Evolutionary conservation across 2,888 invertebrate genomes (phyloP), one percentile per base, ranked within the genome.

Genomic region (Nomada fucata): DNA sequence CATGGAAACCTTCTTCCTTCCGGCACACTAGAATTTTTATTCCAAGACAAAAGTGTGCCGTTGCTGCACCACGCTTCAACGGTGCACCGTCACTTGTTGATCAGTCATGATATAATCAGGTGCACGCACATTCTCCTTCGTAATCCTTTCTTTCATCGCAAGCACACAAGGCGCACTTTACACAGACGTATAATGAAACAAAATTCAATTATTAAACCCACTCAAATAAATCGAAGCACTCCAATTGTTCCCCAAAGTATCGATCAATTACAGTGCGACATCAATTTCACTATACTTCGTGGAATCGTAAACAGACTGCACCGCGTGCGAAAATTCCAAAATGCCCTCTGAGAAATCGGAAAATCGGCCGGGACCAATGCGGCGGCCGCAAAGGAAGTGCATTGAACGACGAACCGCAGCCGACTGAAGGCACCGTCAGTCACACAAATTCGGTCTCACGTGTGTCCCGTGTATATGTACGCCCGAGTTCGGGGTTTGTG

Each of bases 371-470:
- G 55, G 55, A 81, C 59, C 64, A 69, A 63, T 60, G 52, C 47
- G 23, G 23, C 23, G 23, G 53, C 11, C n/a, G 26, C 26, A 47
- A 74, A 79, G 82, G 88, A 89, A 86, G 86, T 81, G 89, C 88
- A 88, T 88, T 80, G 90, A 80, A 70, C 87, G 88, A 81, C 86
- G 85, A 85, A 82, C 82, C 85, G 86, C 80, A 80, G 85, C 81
- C 91, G 86, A 92, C 91, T 89, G 90, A 89, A 89, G 86, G 82
- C 86, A 86, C 64, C 57, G 44, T 20, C 72, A 52, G 78, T 44
- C 73, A 71, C 70, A 82, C 77, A 77, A 73, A 77, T 73, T 77
- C 64, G 63, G 68, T 20, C 63, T 78, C 77, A 67, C 71, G 57
- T 68, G 69, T 65, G 59, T 18, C 13, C 44, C 20, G 13, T 75